These are phyloP conservation scores for Drosophila hamatofila DNA, from an alignment of 2,888 invertebrate genomes.

Conservation along the genomic window DNA sequence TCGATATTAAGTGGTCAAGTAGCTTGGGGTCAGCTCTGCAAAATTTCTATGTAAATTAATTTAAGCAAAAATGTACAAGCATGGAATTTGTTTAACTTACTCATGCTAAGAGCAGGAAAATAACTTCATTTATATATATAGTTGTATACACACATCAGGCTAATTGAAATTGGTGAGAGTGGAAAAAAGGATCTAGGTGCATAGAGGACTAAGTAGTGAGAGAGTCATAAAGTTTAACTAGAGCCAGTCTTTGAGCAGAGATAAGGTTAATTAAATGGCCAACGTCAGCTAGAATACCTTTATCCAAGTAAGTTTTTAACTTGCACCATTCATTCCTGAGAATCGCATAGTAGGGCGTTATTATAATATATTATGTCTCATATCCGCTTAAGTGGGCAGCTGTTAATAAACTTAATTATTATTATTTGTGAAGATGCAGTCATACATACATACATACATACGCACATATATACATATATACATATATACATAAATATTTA, in stretches of 20 bases:
- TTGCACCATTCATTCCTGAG: neutral
- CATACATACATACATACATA: neutral
- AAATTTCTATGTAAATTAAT: neutral
- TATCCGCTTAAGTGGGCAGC: neutral
- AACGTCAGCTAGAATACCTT: neutral
- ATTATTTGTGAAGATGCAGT: neutral
- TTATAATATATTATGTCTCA: neutral
- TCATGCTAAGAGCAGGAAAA: neutral
- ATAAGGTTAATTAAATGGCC: conserved; percentile 17
- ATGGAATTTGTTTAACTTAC: neutral
- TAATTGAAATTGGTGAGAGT: neutral
- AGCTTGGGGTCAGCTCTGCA: neutral
- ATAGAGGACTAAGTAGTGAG: neutral
- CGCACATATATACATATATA: neutral
- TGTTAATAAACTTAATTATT: conserved; percentile 1
- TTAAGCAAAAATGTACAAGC: neutral
- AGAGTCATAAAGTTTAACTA: neutral
- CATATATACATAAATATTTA: neutral
- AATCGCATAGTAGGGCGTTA: conserved; percentile 1
- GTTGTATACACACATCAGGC: neutral
- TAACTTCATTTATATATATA: neutral
- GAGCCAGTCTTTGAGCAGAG: neutral
- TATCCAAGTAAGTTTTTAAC: neutral
- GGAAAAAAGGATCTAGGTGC: neutral
- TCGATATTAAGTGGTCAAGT: neutral